Conservation (phyloP, 1,140 invertebrate genomes). For the Brachionus manjavacas region DNA sequence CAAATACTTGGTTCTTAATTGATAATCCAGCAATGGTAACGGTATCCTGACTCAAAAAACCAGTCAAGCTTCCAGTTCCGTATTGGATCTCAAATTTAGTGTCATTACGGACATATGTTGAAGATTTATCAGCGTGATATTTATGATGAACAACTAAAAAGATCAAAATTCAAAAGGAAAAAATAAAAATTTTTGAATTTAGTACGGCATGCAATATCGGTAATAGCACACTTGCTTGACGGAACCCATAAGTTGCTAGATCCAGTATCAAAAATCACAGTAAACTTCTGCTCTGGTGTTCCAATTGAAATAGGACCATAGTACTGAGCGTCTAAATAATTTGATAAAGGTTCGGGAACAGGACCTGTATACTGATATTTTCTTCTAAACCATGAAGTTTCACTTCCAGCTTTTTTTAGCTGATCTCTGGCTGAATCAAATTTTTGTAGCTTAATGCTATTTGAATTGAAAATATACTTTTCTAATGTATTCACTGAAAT, state of each 20-base stretch:
- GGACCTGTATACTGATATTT: slow-evolving; percentile 10
- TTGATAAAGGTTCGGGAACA: neutral
- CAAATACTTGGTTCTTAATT: slow-evolving; percentile 82
- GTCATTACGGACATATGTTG: slow-evolving; percentile 76
- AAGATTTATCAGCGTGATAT: slow-evolving; percentile 81
- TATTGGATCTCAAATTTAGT: slow-evolving; percentile 86
- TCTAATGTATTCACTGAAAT: neutral
- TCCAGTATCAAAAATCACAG: slow-evolving; percentile 91
- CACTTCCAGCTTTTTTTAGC: neutral
- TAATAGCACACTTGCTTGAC: slow-evolving; percentile 77
- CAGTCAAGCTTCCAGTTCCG: slow-evolving; percentile 88
- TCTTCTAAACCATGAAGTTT: neutral
- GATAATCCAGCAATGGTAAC: slow-evolving; percentile 71
- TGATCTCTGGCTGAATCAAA: slow-evolving; percentile 20
- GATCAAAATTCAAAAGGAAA: slow-evolving; percentile 47
- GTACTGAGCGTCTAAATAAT: slow-evolving; percentile 72
- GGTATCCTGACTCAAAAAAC: slow-evolving; percentile 82
- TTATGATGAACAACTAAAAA: slow-evolving; percentile 73
- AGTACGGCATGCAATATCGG: slow-evolving; percentile 91
- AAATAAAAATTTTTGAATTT: slow-evolving; percentile 41
- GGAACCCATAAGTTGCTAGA: slow-evolving; percentile 98
- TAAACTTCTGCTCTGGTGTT: slow-evolving; percentile 83
- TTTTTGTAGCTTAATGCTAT: slow-evolving; percentile 29
- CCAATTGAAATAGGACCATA: slow-evolving; percentile 89
- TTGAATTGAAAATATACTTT: too few species aligned